These are phyloP conservation scores for Dermatophagoides farinae DNA, from an alignment of 1,140 invertebrate species.

Conservation along the genomic window DNA sequence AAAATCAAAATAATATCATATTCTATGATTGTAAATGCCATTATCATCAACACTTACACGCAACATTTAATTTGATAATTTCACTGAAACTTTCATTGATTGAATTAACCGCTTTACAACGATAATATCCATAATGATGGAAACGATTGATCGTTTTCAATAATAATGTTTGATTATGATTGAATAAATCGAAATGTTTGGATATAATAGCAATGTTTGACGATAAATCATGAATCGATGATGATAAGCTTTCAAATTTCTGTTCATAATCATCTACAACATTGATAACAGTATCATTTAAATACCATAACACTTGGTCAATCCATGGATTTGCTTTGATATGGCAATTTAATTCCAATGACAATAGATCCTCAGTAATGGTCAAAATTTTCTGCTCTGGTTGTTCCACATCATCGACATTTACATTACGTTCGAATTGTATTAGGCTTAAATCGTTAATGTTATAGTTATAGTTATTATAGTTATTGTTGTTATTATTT, in stretches of 20 bases:
- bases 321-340: conserved; percentile 65
- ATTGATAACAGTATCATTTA: conserved; percentile 31
- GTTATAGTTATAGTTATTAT: neutral
- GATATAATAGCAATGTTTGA: neutral
- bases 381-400: neutral
- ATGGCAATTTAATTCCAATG: conserved; percentile 46
- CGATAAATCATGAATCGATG: neutral
- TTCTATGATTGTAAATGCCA: neutral
- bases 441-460: no score
- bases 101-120: neutral
- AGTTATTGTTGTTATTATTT: neutral
- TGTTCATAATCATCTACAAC: neutral
- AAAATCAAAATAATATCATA: neutral
- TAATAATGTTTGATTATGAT: conserved; percentile 2
- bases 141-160: neutral
- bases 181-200: neutral
- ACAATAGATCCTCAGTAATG: neutral
- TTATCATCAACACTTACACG: neutral
- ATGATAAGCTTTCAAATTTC: neutral
- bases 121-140: neutral
- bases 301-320: conserved; percentile 53
- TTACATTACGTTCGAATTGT: no score
- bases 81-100: neutral
- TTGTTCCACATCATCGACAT: neutral
- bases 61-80: neutral